Base-by-base conservation (phyloP, 2,888 invertebrate species). In the Tetheella fluctuosa region DNA sequence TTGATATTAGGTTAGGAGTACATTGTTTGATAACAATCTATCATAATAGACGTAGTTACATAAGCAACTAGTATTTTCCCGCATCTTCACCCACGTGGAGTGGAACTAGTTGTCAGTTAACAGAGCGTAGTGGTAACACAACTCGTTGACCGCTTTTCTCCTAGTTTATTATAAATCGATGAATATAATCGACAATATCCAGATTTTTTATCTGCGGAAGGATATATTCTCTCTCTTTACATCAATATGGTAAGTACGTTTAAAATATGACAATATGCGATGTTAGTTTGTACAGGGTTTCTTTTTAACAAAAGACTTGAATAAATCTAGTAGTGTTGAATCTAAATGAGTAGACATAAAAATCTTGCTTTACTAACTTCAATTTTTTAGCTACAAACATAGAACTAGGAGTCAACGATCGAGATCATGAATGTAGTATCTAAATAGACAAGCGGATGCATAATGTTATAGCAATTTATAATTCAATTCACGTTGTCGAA, bases 71-170 rank as follows among this genome's bases (percentile, higher is more conserved):
- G 7, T 20, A 10, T 20, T 20, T 20, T 20, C 48, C 48, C 20
- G 48, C 20, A 48, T 48, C 48, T 48, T 20, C 20, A 48, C 17
- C 20, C 48, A 48, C 48, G 20, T 48, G 48, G 17, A 48, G 48
- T 48, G 20, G 20, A 48, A 48, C 48, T n/a, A 48, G 48, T 48
- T 48, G 15, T n/a, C 3, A 48, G 48, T 48, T 20, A n/a, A 48
- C 48, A 48, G 48, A 48, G 48, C 48, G 48, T 1, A n/a, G n/a
- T n/a, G n/a, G n/a, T n/a, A 48, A 48, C 48, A 17, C 3, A 20
- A 20, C 48, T 7, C 48, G 20, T 20, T 48, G 48, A 48, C 48
- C 20, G 48, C 48, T 48, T 48, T 48, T 48, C 48, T 48, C 48
- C 48, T 48, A 42, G 42, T 48, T 48, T 48, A 48, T 48, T 20